Evolutionary conservation across 2,113 vertebrate species (phyloP).

Genomic region (Leptodactylus fuscus): DNA sequence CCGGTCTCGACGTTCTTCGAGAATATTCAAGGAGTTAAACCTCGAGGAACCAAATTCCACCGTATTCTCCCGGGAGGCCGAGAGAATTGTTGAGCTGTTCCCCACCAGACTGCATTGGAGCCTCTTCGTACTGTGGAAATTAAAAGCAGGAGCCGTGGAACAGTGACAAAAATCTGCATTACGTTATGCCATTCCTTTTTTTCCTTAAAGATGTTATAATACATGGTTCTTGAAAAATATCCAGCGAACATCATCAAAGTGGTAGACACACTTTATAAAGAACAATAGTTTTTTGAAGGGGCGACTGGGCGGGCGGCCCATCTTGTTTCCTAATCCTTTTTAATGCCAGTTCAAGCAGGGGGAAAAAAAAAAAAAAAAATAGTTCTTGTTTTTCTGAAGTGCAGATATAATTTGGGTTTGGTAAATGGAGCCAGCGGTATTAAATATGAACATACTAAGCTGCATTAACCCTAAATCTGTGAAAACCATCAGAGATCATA

Average conservation of each 20-base stretch:
- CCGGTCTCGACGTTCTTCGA: not conserved
- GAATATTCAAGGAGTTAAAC: conserved; percentile 49
- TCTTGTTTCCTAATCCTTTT: conserved; percentile 69
- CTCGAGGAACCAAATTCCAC: conserved; percentile 70
- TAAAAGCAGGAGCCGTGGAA: conserved; percentile 86
- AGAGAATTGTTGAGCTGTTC: conserved; percentile 67
- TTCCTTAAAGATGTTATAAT: conserved; percentile 78
- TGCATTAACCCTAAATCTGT: conserved; percentile 49
- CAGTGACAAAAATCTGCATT: conserved; percentile 90
- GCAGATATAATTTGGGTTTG: conserved; percentile 64
- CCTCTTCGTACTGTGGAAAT: conserved; percentile 79
- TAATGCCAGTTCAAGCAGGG: conserved; percentile 64
- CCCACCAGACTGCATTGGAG: conserved; percentile 73
- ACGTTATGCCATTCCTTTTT: conserved; percentile 77
- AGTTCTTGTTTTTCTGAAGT: conserved; percentile 59
- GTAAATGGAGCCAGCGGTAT: conserved; percentile 60
- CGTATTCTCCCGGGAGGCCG: conserved; percentile 69
- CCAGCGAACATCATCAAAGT: conserved; percentile 88
- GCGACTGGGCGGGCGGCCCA: conserved; percentile 62
- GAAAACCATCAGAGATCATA: conserved; percentile 3
- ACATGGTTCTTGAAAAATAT: conserved; percentile 79
- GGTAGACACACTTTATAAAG: conserved; percentile 68
- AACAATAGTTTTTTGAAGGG: conserved; percentile 71
- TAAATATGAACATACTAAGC: conserved; percentile 55
- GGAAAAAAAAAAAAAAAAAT: conserved; percentile 54